Conservation (phyloP, 2,797 vertebrate genomes). For the Chaetophractus vellerosus region DNA sequence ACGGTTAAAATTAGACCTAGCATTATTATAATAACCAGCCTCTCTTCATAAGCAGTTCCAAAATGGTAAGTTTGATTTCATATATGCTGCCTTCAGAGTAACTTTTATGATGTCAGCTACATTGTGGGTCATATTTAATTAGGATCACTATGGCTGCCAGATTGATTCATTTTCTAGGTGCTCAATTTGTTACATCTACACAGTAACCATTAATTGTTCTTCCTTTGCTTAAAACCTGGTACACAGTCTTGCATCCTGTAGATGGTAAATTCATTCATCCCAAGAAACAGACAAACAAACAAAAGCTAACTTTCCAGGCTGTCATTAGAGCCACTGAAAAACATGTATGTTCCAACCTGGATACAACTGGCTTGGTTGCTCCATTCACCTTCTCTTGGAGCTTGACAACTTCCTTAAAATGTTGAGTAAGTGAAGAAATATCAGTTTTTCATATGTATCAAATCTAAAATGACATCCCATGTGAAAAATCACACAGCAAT, state of each 20-base stretch:
- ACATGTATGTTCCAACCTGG: neutral
- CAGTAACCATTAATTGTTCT: neutral
- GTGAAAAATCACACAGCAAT: conserved; percentile 49
- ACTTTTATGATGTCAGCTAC: neutral
- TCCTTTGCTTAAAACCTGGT: neutral
- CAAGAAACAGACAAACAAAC: neutral
- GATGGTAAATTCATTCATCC: neutral
- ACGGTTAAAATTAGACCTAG: neutral
- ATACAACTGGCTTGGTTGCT: neutral
- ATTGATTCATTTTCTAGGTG: neutral
- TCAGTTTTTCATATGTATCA: conserved; percentile 30
- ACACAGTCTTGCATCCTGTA: neutral
- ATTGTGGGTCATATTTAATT: neutral
- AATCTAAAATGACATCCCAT: conserved; percentile 51
- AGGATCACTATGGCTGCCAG: neutral
- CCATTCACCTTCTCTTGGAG: conserved; percentile 63
- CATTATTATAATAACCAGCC: neutral
- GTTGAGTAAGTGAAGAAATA: neutral
- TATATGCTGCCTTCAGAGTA: neutral
- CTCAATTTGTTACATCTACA: neutral
- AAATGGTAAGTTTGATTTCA: neutral
- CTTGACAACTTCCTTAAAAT: conserved; percentile 52
- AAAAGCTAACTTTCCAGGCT: neutral
- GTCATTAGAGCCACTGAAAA: neutral
- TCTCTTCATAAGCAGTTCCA: neutral